A percentile compares a stretch with the other conserved stretches of the same genome.
These are phyloP conservation scores for Ondatra zibethicus DNA, from an alignment of 2,113 vertebrate genomes.

Conservation along the genomic window DNA sequence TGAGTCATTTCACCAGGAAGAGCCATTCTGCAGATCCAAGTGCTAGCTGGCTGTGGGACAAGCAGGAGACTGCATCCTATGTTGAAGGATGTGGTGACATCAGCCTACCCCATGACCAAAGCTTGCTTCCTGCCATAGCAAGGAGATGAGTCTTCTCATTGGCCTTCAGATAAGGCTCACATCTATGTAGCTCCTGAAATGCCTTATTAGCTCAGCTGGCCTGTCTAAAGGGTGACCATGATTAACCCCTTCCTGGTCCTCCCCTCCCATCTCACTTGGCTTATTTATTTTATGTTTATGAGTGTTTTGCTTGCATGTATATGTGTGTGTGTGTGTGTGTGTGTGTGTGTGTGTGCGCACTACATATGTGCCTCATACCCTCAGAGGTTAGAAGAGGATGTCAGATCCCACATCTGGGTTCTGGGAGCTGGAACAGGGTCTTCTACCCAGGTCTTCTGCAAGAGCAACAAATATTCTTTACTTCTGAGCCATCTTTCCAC, in stretches of 20 bases:
- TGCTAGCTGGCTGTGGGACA: neutral
- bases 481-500: neutral
- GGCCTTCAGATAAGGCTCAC: neutral
- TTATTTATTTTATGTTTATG: neutral
- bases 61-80: neutral
- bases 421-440: neutral
- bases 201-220: neutral
- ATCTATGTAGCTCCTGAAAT: neutral
- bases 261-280: neutral
- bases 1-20: neutral
- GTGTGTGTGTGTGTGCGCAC: rapidly evolving
- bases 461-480: neutral
- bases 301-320: neutral
- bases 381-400: neutral
- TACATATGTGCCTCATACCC: too few relatives aligned
- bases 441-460: neutral
- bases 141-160: neutral
- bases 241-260: neutral
- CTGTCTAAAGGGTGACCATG: neutral
- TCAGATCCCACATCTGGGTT: neutral
- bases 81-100: neutral
- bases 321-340: too few relatives aligned
- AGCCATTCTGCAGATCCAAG: neutral
- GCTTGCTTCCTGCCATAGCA: neutral
- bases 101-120: neutral